phyloP scores from a whole-genome alignment of 2,113 vertebrate genomes.

The Hydrochoerus hydrochaeris region DNA sequence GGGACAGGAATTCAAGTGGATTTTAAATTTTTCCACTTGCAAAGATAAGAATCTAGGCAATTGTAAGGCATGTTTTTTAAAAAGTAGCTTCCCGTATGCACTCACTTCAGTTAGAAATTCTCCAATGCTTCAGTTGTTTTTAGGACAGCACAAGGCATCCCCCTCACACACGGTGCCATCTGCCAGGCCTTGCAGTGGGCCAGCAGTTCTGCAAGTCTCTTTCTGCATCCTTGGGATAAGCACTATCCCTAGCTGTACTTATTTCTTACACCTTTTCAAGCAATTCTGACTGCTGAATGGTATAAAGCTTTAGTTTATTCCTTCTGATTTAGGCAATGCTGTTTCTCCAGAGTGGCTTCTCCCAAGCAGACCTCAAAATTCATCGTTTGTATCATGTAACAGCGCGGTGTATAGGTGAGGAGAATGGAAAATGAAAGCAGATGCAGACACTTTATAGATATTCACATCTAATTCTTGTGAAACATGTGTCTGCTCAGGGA shows the following conservation, averaged over 20 bases:
- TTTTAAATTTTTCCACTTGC: neutral
- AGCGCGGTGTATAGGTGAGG: neutral
- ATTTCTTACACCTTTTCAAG: neutral
- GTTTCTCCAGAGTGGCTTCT: neutral
- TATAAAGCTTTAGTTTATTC: neutral
- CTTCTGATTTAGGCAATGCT: neutral
- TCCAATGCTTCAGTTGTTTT: neutral
- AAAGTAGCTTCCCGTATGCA: neutral
- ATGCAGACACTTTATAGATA: neutral
- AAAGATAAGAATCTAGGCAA: neutral
- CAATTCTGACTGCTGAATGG: fast-evolving
- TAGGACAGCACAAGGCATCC: neutral
- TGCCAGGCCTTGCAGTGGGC: neutral
- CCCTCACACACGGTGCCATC: neutral
- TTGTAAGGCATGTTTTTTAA: neutral
- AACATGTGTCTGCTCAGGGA: neutral
- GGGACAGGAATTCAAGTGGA: neutral
- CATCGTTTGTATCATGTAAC: neutral
- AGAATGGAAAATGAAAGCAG: neutral
- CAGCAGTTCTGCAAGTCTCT: neutral
- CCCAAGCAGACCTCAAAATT: neutral
- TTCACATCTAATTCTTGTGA: neutral
- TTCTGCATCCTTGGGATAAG: neutral
- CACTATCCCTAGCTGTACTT: neutral
- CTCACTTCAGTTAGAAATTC: neutral